phyloP scores from a whole-genome alignment of 2,113 vertebrate species.

The Dendropsophus ebraccatus region DNA sequence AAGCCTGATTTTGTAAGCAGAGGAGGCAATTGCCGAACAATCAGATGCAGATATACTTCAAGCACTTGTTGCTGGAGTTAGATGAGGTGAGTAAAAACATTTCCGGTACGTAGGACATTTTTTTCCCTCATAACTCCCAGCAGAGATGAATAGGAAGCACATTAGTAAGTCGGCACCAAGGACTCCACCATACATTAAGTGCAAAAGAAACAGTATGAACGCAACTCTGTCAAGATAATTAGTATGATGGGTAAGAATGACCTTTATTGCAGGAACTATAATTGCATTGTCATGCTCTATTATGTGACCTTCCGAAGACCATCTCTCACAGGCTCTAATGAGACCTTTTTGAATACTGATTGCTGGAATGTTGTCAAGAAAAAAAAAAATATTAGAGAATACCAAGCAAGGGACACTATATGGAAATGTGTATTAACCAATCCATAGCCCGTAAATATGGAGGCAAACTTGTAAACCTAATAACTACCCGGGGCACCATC shows the following conservation, averaged over 20 bases:
- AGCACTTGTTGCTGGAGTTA: no score
- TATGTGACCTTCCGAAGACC: constrained; percentile 66
- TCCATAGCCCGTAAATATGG: neutral
- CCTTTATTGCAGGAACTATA: constrained; percentile 66
- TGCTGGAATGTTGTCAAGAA: constrained; percentile 46
- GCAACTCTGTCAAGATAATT: constrained; percentile 63
- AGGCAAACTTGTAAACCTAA: neutral
- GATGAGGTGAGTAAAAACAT: neutral
- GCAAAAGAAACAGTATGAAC: constrained; percentile 58
- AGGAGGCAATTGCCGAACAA: no score
- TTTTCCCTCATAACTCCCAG: neutral
- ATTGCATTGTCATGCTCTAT: constrained; percentile 66
- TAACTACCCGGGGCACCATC: neutral
- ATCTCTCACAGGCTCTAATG: constrained; percentile 62
- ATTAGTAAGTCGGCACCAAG: constrained; percentile 37
- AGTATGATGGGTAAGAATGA: constrained; percentile 65
- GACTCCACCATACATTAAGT: constrained; percentile 5
- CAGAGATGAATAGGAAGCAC: neutral
- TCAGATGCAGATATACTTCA: no score
- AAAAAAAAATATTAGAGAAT: neutral
- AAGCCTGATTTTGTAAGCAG: no score
- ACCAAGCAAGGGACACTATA: neutral
- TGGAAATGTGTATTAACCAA: constrained; percentile 27
- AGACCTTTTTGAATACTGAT: constrained; percentile 60
- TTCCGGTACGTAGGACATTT: neutral